Conservation (phyloP, 2,888 invertebrate genomes). For the Rambutsinella grinnellia region DNA sequence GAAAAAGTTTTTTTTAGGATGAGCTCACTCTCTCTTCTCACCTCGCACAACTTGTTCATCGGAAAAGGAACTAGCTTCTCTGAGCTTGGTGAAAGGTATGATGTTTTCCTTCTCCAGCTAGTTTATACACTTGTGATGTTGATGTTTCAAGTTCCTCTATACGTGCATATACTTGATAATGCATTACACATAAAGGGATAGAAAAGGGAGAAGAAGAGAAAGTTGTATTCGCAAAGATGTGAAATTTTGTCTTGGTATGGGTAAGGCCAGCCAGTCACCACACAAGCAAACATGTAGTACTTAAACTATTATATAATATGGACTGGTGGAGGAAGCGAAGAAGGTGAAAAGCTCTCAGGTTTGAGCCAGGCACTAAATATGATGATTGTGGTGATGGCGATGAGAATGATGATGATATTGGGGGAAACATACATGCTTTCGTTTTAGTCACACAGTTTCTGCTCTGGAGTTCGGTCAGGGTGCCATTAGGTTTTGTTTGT, state of each 20-base stretch:
- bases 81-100: no score
- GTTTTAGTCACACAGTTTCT: constrained; percentile 50
- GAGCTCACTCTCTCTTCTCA: no score
- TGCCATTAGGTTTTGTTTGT: constrained; percentile 46
- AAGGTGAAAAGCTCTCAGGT: constrained; percentile 23
- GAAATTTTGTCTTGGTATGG: background rate
- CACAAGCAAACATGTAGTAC: background rate
- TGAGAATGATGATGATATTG: constrained; percentile 16
- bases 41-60: background rate
- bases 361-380: background rate
- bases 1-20: constrained; percentile 3
- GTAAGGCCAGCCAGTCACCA: background rate
- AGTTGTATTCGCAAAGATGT: background rate
- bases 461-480: constrained; percentile 42
- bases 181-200: constrained; percentile 16
- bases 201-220: background rate
- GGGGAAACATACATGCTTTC: constrained; percentile 35
- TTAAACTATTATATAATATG: background rate
- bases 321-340: constrained; percentile 19
- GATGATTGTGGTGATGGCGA: background rate
- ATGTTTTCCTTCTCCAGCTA: no score
- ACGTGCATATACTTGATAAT: background rate
- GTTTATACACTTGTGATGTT: no score
- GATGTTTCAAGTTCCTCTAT: no score
- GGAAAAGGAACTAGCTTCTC: background rate